These are phyloP conservation scores for Syngnathus rostellatus DNA, from an alignment of 2,797 vertebrate species.

Conservation along the genomic window DNA sequence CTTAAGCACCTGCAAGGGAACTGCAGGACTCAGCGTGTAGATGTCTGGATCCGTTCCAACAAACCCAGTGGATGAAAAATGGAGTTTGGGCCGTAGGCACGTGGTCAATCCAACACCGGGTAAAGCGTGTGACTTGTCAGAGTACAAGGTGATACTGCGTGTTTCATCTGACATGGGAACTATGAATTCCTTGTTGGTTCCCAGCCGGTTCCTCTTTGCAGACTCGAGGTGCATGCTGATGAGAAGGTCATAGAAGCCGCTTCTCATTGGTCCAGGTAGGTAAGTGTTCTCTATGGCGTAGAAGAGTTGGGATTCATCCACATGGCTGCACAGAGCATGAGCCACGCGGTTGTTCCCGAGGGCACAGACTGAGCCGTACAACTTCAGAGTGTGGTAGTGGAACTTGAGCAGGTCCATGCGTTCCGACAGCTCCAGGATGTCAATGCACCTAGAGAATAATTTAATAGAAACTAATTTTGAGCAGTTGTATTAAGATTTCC, in stretches of 20 bases:
- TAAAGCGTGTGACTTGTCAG: slow-evolving; percentile 69
- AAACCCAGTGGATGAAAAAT: slow-evolving; percentile 80
- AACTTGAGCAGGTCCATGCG: slow-evolving; percentile 80
- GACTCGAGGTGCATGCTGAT: slow-evolving; percentile 94
- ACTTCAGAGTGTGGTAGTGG: slow-evolving; percentile 85
- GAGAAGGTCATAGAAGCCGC: slow-evolving; percentile 89
- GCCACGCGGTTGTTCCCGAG: slow-evolving; percentile 95
- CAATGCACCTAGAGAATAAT: slow-evolving; percentile 74
- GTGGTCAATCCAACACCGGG: slow-evolving; percentile 85
- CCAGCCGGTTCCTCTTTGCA: slow-evolving; percentile 82
- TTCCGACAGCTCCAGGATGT: slow-evolving; percentile 89
- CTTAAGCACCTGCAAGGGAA: slow-evolving; percentile 79
- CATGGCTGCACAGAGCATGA: slow-evolving; percentile 89
- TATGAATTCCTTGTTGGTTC: slow-evolving; percentile 91
- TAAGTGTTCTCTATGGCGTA: slow-evolving; percentile 86
- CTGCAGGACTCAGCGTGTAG: slow-evolving; percentile 74
- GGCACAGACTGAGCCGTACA: slow-evolving; percentile 89
- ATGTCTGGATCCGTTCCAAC: slow-evolving; percentile 72
- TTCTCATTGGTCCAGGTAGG: slow-evolving; percentile 82
- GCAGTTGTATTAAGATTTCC: not conserved
- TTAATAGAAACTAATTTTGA: not conserved
- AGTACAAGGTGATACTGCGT: slow-evolving; percentile 77
- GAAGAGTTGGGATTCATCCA: slow-evolving; percentile 88
- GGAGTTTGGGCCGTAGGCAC: slow-evolving; percentile 82
- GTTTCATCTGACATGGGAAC: slow-evolving; percentile 85